Base-by-base conservation (phyloP, 1,140 invertebrate species). In the Pogonomyrmex californicus region DNA sequence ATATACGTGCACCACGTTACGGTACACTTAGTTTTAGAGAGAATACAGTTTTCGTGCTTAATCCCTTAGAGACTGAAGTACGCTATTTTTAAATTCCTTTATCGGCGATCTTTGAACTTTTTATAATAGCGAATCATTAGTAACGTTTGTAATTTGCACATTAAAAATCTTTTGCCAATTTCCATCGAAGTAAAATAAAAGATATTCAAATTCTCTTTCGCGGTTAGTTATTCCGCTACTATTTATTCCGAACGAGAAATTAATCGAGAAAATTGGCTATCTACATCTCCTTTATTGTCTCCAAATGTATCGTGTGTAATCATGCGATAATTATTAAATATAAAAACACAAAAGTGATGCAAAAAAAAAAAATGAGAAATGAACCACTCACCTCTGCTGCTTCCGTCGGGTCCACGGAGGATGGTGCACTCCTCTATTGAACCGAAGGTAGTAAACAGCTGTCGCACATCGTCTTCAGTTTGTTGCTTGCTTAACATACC, bases 401-500 rank as follows among this genome's bases (percentile, higher is more conserved):
- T 97, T 92, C 98, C 98, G 97, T 99, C 99, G 87, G 99, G 98
- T 93, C 99, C 99, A 92, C 99, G 97, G 86, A 99, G 97, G 95
- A 99, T 99, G 87, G 99, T 99, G 94, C 99, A 99, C 97, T 99
- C 99, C 96, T 99, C 99, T 97, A 99, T 99, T 95, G 97, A 98
- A 92, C 99, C 99, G 96, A 98, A 99, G 86, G 98, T 97, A 93
- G 98, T 97, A 96, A 99, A 99, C 94, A 99, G 96, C 96, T 99
- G 98, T 95, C 98, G 97, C 90, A 99, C 98, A 97, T 99, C 99
- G 94, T 99, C 99, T 97, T 99, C 99, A 91, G 98, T 98, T 95
- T 99, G 99, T 97, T 99, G 98, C 96, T 99, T 99, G 96, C 98
- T 99, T 94, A 99, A 98, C 99, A 99, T 99, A 95, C 99, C 99